Base-by-base conservation (phyloP, 2,113 vertebrate genomes). In the Sceloporus tristichus region DNA sequence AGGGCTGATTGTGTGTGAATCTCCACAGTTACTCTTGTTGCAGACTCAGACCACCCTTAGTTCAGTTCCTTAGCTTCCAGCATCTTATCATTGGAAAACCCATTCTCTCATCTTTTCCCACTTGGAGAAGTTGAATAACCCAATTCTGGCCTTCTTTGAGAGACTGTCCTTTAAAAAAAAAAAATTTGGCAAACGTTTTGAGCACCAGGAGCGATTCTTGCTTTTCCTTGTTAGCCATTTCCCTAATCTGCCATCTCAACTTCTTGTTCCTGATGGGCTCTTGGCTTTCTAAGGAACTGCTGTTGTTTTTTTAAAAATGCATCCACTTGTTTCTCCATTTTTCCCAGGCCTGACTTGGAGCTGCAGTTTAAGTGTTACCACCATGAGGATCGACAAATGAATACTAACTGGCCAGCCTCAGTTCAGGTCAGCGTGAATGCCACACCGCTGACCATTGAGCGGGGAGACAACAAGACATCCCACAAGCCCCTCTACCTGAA, bases 341-440 rank as follows among this genome's bases (percentile, higher is more conserved):
- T 86, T 87, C 18, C 68, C 94, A 99, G 98, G 95, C 98, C 98
- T 0, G 98, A 99, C 86, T 94, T 99, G 94, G 98, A 99, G 96
- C 95, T 99, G 92, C 98, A 99, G 96, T 99, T 99, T 89, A 99
- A 99, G 94, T 99, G 98, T 94, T 99, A 99, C 94, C 98, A 99
- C 93, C 98, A 99, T 0, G 98, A 99, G 92, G 98, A 99, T 96
- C 94, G 98, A 65, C 98, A 99, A 95, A 98, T 98, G 98, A 99
- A 98, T 95, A 99, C 98, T 38, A 99, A 99, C 97, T 99, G 98
- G 98, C 98, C 98, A 0, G 98, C 98, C 3, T 99, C 98, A 0
- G 98, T 99, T 76, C 98, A 99, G 93, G 98, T 99, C 89, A 99
- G 98, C 78, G 98, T 99, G 91, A 99, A 99, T 0, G 98, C 98